Conservation (phyloP, 2,113 vertebrate genomes). For the Chiloscyllium plagiosum region DNA sequence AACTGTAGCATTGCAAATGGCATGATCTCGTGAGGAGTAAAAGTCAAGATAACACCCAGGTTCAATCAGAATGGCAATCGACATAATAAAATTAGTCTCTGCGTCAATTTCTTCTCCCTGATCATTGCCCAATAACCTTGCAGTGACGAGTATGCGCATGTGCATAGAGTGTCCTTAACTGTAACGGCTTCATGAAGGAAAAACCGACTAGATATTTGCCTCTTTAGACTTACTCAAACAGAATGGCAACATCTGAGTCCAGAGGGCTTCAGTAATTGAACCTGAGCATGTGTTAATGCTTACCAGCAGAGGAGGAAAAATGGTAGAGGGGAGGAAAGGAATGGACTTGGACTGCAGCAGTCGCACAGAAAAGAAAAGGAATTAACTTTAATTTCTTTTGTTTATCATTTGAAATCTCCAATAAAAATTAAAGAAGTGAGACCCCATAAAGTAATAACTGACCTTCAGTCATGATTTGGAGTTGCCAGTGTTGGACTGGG, state of each 20-base stretch:
- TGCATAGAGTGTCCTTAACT: not conserved
- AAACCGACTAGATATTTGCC: not conserved
- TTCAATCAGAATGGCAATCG: not conserved
- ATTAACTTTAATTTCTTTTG: not conserved
- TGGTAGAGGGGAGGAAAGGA: not conserved
- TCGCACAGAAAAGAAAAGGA: not conserved
- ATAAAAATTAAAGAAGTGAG: not conserved
- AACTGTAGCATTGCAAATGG: not conserved
- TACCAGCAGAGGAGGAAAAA: not conserved
- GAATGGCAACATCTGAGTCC: not conserved
- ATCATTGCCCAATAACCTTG: not conserved
- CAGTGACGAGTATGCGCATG: not conserved
- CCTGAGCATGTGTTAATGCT: not conserved
- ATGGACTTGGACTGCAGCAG: not conserved
- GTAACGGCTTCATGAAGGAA: not conserved
- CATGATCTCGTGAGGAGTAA: not conserved
- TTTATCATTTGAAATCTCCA: not conserved
- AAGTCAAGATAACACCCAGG: not conserved
- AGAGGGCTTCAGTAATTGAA: not conserved
- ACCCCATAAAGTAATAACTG: not conserved
- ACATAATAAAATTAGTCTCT: not conserved
- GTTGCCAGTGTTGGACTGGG: too few species aligned
- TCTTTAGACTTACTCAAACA: not conserved
- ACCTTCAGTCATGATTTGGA: not conserved
- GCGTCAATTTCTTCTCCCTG: not conserved